phyloP scores from a whole-genome alignment of 2,888 invertebrate species.

The Acanthosepion lycidas region DNA sequence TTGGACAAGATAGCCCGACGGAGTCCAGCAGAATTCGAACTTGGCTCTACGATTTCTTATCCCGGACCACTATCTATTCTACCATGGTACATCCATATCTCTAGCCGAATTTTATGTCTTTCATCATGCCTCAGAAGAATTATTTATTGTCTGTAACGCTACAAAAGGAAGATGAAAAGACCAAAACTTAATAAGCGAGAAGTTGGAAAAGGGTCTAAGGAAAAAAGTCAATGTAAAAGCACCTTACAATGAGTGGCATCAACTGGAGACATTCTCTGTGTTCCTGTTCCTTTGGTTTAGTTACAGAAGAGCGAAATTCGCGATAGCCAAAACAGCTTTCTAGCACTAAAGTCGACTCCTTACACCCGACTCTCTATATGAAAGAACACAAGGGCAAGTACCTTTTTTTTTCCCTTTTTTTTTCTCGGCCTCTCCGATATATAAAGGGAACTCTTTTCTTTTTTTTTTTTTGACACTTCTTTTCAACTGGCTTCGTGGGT shows the following conservation, averaged over 20 bases:
- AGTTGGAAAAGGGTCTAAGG: background rate
- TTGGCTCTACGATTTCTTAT: too few species aligned
- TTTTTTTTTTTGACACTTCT: background rate
- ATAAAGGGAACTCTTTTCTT: background rate
- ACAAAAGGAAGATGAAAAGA: background rate
- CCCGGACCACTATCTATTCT: too few species aligned
- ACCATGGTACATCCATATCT: too few species aligned
- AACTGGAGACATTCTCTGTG: background rate
- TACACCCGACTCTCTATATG: background rate
- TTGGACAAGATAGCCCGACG: too few species aligned
- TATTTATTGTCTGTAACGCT: too few species aligned
- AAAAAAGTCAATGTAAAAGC: background rate
- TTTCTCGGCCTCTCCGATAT: background rate
- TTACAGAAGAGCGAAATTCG: background rate
- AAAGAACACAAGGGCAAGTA: background rate
- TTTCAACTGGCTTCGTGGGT: background rate
- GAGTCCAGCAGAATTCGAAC: too few species aligned
- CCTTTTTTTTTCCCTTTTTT: background rate
- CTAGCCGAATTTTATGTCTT: too few species aligned
- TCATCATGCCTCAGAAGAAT: too few species aligned
- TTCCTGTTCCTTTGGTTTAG: background rate
- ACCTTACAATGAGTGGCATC: background rate
- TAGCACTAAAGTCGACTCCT: too few species aligned
- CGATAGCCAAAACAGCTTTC: background rate
- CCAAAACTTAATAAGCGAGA: background rate